A percentile compares a stretch with the other conserved stretches of the same genome.
Conservation (phyloP, 2,888 invertebrate genomes). For the Epistrophella euchroma region DNA sequence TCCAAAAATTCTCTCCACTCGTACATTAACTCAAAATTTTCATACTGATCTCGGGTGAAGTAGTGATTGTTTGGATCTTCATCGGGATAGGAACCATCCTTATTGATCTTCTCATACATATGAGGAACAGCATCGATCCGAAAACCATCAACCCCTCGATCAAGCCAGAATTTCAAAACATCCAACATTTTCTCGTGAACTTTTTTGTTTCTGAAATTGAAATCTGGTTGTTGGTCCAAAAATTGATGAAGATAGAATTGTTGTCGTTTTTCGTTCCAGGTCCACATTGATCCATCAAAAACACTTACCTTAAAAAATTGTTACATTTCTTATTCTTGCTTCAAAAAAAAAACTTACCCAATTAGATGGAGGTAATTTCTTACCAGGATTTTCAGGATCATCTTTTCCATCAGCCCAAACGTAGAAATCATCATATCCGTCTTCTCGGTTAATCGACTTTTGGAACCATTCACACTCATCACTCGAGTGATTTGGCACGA, state of each 20-base stretch:
- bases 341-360: conserved; percentile 77
- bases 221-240: conserved; percentile 89
- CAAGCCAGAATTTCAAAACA: conserved; percentile 88
- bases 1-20: conserved; percentile 86
- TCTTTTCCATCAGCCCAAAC: conserved; percentile 88
- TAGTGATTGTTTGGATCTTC: conserved; percentile 78
- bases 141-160: conserved; percentile 91
- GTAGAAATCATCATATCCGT: conserved; percentile 89
- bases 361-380: conserved; percentile 78
- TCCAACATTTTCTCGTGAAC: conserved; percentile 86
- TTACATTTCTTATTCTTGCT: no score
- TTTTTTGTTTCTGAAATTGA: conserved; percentile 89
- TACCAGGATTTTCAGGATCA: conserved; percentile 73
- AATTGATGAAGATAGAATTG: conserved; percentile 89
- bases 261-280: conserved; percentile 83
- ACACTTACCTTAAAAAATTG: conserved; percentile 79
- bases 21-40: conserved; percentile 85
- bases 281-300: conserved; percentile 86
- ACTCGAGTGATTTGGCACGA: conserved; percentile 91
- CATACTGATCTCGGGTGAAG: conserved; percentile 81
- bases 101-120: conserved; percentile 84
- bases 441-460: conserved; percentile 87
- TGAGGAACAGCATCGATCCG: conserved; percentile 88
- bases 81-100: conserved; percentile 81
- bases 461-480: conserved; percentile 94